Base-by-base conservation (phyloP, 1,140 invertebrate species). In the Heliconius melpomene region DNA sequence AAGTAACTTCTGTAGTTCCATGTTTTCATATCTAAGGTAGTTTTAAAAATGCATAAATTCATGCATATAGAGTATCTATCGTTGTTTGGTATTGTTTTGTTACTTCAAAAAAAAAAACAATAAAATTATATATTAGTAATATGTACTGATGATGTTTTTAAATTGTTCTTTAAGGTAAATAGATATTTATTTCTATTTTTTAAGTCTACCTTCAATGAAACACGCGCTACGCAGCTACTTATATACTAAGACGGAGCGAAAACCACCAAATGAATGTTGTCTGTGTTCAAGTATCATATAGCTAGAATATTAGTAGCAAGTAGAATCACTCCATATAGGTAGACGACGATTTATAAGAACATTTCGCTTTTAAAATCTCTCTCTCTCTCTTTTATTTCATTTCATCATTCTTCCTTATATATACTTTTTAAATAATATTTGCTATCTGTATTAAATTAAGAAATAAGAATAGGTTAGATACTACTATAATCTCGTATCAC, bases 231-330 rank as follows among this genome's bases (percentile, higher is more conserved):
- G 40, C 13, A 46, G 8, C 11, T 66, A 66, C 60, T 29, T 29
- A 66, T 74, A 36, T 36, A 36, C 32, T 75, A 78, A 40, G 78
- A 84, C 87, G 75, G 71, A 84, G 88, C 82, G 88, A 89, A 86
- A 87, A 90, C 89, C 89, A 91, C 89, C 89, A 90, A 88, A 85
- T 81, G 77, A 85, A 87, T 84, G 85, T 86, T 87, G 87, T 89
- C 90, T 90, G 89, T 90, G 88, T 91, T 91, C 89, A 91, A 88
- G 8, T 66, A 66, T 66, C 60, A 66, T 66, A 11, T 66, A 60
- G n/a, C 54, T 60, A 66, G 60, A 26, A 29, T 66, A 66, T 66
- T 66, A 66, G 13, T 29, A 66, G 60, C 23, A 26, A 26, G 26
- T 66, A 66, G 60, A 57, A 29, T 66, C 60, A 66, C 11, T 29